These are phyloP conservation scores for Phaedon cochleariae DNA, from an alignment of 2,888 invertebrate species.

Conservation along the genomic window DNA sequence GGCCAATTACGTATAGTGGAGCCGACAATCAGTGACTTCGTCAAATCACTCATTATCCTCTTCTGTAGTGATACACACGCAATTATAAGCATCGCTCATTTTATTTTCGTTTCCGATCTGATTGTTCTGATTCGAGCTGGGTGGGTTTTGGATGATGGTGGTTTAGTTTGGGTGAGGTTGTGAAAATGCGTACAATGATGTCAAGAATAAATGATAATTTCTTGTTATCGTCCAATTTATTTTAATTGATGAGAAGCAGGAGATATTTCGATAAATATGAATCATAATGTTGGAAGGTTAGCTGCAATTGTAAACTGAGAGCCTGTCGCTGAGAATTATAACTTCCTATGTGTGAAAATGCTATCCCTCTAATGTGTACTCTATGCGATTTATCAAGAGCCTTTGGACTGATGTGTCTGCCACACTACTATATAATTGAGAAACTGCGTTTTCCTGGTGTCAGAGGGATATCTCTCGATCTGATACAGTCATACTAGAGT, in stretches of 20 bases:
- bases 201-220: neutral
- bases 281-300: too few relatives aligned
- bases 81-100: neutral
- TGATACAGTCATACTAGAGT: too few relatives aligned
- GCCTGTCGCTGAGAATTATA: too few relatives aligned
- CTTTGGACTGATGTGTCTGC: too few relatives aligned
- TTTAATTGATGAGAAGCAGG: neutral
- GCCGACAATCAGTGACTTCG: conserved; percentile 28
- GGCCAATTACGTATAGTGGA: conserved; percentile 33
- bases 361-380: too few relatives aligned
- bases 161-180: neutral
- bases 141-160: neutral
- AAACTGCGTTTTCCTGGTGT: too few relatives aligned
- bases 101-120: neutral
- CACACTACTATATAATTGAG: too few relatives aligned
- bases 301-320: too few relatives aligned
- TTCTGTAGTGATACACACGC: conserved; percentile 6
- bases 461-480: too few relatives aligned
- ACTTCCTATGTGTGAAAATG: too few relatives aligned
- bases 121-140: neutral
- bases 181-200: neutral
- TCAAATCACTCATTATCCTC: conserved; percentile 27
- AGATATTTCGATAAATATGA: neutral
- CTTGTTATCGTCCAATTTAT: neutral
- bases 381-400: too few relatives aligned